Evolutionary conservation across 2,797 vertebrate genomes (phyloP).

Genomic region (Esox lucius): DNA sequence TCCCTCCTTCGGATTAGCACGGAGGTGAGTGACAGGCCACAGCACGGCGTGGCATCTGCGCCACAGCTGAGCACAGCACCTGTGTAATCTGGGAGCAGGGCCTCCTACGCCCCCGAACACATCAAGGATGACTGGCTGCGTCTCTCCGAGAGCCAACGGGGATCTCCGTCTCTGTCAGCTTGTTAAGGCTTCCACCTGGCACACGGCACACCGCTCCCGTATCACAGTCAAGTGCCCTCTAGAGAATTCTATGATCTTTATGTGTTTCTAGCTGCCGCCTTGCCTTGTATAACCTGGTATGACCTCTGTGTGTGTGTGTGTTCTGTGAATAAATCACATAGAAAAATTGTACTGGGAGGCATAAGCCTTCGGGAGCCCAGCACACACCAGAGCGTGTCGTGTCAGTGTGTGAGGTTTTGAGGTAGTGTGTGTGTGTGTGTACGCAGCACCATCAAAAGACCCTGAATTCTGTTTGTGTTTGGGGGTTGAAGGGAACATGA

Average conservation of each 20-base stretch:
- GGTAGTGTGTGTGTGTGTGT: slow-evolving; percentile 1
- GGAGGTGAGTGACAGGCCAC: slow-evolving; percentile 8
- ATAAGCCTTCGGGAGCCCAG: slow-evolving; percentile 8
- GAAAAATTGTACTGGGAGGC: slow-evolving; percentile 1
- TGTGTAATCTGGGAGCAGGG: slow-evolving; percentile 27
- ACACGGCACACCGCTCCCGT: slow-evolving; percentile 4
- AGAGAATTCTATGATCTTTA: slow-evolving; percentile 29
- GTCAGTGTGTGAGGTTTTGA: not conserved
- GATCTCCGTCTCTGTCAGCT: slow-evolving; percentile 18
- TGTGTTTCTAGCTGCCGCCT: slow-evolving; percentile 20
- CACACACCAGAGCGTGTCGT: not conserved
- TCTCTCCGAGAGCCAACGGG: slow-evolving; percentile 16
- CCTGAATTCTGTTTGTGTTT: slow-evolving; percentile 66
- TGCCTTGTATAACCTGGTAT: slow-evolving; percentile 15
- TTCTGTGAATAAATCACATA: slow-evolving; percentile 13
- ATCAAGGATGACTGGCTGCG: slow-evolving; percentile 21
- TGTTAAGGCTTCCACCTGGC: slow-evolving; percentile 26
- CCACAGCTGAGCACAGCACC: slow-evolving; percentile 34
- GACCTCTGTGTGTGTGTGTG: slow-evolving; percentile 11
- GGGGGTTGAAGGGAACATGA: slow-evolving; percentile 91
- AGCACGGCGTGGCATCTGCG: slow-evolving; percentile 26
- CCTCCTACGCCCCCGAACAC: slow-evolving; percentile 10
- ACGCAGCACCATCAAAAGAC: slow-evolving; percentile 18
- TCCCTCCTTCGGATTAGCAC: not conserved
- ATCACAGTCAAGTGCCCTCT: slow-evolving; percentile 30